Evolutionary conservation across 2,797 vertebrate species (phyloP).

Genomic region (Threskiornis aethiopicus): DNA sequence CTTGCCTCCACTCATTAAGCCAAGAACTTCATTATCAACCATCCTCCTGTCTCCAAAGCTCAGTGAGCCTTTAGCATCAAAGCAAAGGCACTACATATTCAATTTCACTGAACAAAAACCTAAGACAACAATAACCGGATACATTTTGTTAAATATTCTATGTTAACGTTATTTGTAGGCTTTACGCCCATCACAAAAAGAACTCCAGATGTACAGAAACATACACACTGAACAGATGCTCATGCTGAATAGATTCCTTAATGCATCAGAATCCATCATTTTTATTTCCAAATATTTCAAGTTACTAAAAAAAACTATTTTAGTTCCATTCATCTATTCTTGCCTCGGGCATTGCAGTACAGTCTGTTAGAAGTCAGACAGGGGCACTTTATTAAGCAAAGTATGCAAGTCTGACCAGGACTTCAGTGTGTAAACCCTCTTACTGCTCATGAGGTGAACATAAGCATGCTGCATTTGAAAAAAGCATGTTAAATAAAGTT

Average conservation of each 20-base stretch:
- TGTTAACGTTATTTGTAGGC: neutral
- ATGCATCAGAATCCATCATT: neutral
- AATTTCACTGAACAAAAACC: neutral
- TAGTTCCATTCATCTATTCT: neutral
- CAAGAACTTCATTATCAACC: constrained; percentile 12
- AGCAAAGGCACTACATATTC: neutral
- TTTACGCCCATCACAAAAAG: neutral
- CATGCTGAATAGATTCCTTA: neutral
- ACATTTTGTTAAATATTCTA: neutral
- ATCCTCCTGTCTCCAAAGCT: neutral
- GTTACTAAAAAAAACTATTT: neutral
- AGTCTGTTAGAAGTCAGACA: neutral
- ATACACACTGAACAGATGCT: neutral
- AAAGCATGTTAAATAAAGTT: neutral
- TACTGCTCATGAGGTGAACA: neutral
- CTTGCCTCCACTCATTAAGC: neutral
- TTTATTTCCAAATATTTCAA: neutral
- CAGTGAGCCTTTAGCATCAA: neutral
- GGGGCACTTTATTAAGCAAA: neutral
- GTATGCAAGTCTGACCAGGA: neutral
- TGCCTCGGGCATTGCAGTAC: neutral
- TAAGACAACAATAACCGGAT: neutral
- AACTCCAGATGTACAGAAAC: neutral
- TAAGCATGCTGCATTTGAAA: neutral
- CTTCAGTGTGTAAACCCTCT: neutral